Evolutionary conservation across 2,113 vertebrate species (phyloP).

Genomic region (Spermophilus dauricus): DNA sequence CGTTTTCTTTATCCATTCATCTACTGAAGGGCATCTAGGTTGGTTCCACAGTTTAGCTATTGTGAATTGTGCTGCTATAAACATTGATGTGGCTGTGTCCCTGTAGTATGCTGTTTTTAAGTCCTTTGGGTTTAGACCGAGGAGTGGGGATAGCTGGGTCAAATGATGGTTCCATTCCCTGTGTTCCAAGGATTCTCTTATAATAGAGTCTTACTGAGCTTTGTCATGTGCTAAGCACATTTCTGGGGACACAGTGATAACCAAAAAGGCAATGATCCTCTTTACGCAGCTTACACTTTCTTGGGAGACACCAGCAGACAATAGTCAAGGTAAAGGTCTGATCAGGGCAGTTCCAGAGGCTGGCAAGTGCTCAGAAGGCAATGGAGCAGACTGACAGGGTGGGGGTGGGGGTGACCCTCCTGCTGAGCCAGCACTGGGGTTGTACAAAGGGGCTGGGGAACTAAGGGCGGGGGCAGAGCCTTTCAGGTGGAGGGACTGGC

Average conservation of each 20-base stretch:
- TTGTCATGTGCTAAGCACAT: background rate
- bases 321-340: background rate
- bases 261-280: background rate
- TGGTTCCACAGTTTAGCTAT: no score
- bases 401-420: background rate
- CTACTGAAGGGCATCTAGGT: no score
- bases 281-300: background rate
- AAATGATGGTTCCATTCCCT: no score
- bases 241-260: background rate
- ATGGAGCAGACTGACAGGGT: no score
- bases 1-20: no score
- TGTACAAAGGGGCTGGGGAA: background rate
- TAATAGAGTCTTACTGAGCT: background rate
- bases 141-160: no score
- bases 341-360: background rate
- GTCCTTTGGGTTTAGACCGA: no score
- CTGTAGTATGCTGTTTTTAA: no score
- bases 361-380: background rate
- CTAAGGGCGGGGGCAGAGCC: fast-evolving
- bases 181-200: no score
- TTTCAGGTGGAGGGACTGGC: background rate
- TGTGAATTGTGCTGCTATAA: no score
- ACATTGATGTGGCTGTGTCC: no score
- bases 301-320: background rate
- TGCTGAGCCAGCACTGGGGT: background rate